Base-by-base conservation (phyloP, 1,140 invertebrate genomes). In the Eupeodes corollae region DNA sequence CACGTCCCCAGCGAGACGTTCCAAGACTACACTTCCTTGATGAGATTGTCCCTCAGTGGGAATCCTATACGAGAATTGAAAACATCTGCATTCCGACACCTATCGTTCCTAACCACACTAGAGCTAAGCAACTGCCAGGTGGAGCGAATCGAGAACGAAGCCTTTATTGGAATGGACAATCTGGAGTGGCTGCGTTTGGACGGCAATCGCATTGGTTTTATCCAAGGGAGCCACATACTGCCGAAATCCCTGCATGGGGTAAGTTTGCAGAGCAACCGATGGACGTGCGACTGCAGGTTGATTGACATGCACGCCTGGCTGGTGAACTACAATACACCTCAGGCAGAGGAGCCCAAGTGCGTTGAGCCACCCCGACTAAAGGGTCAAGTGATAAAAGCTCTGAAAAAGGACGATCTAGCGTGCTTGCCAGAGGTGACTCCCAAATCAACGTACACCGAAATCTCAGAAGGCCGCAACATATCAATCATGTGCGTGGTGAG, bases 211-310 rank as follows among this genome's bases (percentile, higher is more conserved):
- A 73, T 94, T 46, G 77, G 75, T 15, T 79, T 75, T 54, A 76
- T 89, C 50, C 73, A 78, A 57, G 84, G 83, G 14, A 69, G 72
- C 30, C 73, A 79, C 49, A 79, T 86, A 49, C 72, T 91, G 33
- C 83, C 84, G 2, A 77, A 80, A 47, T 77, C 75, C 39, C 68
- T 92, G 33, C 79, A 86, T 49, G 86, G 83, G 34, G 75, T 91
- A 21, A 81, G 84, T 45, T 70, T 93, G 19, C 83, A 92, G 58
- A 82, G 83, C 56, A 94, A 94, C 73, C 81, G 85, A 39, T 94
- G 90, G 90, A 74, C 79, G 39, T 94, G 90, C 66, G 86, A 92
- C 61, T 94, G 90, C 62, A 76, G 79, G 45, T 70, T 92, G 39
- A 67, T 82, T 35, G 79, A 84, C 52, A 69, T 93, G 55, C 77